Conservation (phyloP, 2,888 invertebrate genomes). For the Drosophila subquinaria region DNA sequence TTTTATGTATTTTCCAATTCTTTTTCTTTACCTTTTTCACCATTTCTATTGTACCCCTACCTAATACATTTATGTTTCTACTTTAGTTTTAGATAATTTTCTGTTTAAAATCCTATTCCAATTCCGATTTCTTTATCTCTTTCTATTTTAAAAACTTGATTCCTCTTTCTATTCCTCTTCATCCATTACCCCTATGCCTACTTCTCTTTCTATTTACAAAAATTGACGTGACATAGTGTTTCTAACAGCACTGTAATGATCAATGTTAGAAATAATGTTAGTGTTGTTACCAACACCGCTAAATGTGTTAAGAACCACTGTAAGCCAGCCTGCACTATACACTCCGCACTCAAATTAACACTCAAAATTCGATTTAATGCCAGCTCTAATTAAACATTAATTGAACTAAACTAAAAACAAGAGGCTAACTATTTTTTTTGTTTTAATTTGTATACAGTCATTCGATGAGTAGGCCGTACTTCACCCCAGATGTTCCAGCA, state of each 20-base stretch:
- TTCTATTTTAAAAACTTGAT: not conserved
- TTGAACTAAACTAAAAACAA: not conserved
- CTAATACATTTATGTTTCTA: not conserved
- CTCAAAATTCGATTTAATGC: constrained; percentile 5
- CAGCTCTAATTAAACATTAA: not conserved
- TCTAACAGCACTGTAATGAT: not conserved
- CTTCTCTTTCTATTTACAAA: not conserved
- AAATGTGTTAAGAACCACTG: constrained; percentile 1
- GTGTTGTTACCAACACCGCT: not conserved
- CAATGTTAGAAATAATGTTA: not conserved
- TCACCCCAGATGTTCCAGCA: constrained; percentile 8
- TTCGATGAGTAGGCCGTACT: not conserved
- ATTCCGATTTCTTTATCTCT: not conserved
- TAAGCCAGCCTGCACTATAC: not conserved
- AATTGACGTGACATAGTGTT: not conserved
- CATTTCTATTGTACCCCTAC: not conserved
- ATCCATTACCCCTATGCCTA: not conserved
- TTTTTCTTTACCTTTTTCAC: no score
- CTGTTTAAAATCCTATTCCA: not conserved
- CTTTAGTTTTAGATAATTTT: not conserved
- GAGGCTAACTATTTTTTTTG: not conserved
- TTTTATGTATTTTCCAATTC: not conserved
- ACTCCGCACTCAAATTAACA: constrained; percentile 11
- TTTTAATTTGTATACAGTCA: not conserved
- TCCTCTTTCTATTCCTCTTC: not conserved